Conservation (phyloP, 2,888 invertebrate genomes). For the Hetaerina titia region DNA sequence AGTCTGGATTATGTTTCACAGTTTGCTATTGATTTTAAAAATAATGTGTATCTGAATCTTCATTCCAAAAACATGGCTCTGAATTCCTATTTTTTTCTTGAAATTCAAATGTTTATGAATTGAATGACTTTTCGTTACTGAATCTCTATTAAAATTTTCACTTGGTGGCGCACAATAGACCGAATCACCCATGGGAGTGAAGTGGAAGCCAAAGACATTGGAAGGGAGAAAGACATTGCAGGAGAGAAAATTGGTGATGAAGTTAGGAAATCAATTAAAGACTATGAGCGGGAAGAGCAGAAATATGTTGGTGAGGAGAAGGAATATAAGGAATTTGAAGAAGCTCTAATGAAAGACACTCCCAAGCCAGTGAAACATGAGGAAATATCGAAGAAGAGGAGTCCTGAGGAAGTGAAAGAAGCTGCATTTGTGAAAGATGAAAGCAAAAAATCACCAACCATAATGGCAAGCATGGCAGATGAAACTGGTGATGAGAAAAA, state of each 20-base stretch:
- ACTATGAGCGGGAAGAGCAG: constrained; percentile 82
- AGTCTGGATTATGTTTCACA: constrained; percentile 71
- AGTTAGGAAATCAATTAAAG: constrained; percentile 70
- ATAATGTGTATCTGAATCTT: background rate
- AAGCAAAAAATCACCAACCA: constrained; percentile 73
- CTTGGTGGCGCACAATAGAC: constrained; percentile 1
- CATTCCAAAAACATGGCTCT: background rate
- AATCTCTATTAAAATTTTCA: background rate
- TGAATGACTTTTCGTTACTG: background rate
- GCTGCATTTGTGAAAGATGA: constrained; percentile 74
- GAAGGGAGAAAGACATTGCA: constrained; percentile 55
- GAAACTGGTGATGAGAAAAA: constrained; percentile 71
- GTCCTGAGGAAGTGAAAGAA: constrained; percentile 76
- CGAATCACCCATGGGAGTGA: constrained; percentile 12
- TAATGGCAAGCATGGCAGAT: constrained; percentile 71
- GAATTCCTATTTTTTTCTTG: background rate
- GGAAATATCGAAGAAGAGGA: constrained; percentile 78
- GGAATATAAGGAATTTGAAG: constrained; percentile 73
- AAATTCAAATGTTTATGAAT: background rate
- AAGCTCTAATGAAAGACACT: constrained; percentile 70
- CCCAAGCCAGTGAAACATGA: constrained; percentile 70
- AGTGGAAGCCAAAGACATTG: constrained; percentile 62
- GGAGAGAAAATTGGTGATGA: constrained; percentile 66
- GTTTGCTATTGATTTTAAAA: background rate
- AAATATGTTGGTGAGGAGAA: constrained; percentile 91